These are phyloP conservation scores for Chelmon rostratus DNA, from an alignment of 2,797 vertebrate species.

Conservation along the genomic window DNA sequence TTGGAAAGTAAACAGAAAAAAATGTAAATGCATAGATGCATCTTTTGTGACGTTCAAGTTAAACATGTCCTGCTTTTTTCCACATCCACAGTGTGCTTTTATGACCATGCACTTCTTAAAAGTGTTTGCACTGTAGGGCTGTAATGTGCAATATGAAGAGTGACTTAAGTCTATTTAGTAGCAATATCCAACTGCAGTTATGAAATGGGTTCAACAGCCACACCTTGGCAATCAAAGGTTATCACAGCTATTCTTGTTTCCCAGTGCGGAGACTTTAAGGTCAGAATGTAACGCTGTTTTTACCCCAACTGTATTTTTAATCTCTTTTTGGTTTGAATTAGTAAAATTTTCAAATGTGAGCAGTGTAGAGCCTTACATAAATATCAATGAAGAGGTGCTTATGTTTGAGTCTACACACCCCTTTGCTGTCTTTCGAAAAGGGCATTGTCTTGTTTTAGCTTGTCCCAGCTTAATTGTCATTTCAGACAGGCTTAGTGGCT, in stretches of 20 bases:
- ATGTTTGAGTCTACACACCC: not conserved
- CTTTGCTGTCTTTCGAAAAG: conserved; percentile 6
- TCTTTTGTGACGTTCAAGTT: not conserved
- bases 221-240: conserved; percentile 16
- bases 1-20: not conserved
- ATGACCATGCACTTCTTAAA: not conserved
- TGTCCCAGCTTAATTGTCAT: not conserved
- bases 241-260: conserved; percentile 20
- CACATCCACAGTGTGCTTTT: fast-evolving
- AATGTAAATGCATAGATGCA: not conserved
- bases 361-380: not conserved
- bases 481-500: conserved; percentile 14
- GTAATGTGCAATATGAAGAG: not conserved
- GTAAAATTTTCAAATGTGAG: not conserved
- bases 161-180: not conserved
- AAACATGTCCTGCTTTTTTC: not conserved
- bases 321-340: not conserved
- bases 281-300: not conserved
- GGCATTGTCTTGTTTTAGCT: not conserved
- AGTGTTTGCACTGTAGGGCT: not conserved
- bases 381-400: not conserved
- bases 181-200: conserved; percentile 28
- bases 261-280: not conserved
- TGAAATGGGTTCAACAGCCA: conserved; percentile 39
- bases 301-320: not conserved